Evolutionary conservation across 2,113 vertebrate genomes (phyloP), one percentile per base, ranked within the genome.

Genomic region (Heterocephalus glaber): DNA sequence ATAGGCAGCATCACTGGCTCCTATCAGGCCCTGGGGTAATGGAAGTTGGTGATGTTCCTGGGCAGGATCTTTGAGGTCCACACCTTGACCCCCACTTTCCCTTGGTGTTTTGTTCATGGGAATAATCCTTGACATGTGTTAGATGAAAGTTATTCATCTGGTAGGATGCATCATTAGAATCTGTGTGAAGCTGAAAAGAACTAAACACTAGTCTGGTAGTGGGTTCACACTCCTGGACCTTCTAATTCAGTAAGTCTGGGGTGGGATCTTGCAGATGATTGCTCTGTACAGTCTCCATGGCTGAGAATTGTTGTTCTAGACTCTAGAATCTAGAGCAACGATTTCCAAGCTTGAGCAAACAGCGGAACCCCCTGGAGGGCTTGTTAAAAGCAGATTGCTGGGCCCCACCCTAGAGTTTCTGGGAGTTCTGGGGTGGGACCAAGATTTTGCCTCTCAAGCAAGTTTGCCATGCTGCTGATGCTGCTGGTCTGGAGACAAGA

Each of bases 381-480:
- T 97, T 58, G 60, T 97, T 90, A 97, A 97, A 96, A 66, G 19
- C 76, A 60, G 80, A 61, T 72, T 65, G 54, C 94, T 92, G 60
- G 76, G 92, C 47, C 79, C 92, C 96, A 92, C 96, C 94, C 95
- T 70, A 11, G 58, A 90, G 76, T 95, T 95, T 96, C 96, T 95
- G 90, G 85, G 92, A 97, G 70, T 79, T 92, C 85, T 84, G 30
- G 89, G 89, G 81, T 77, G 76, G 68, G 79, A 95, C 84, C 38
- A 81, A 41, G 44, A 58, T 86, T 66, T 16, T 58, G 68, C 60
- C 38, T 95, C 89, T 97, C 94, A 49, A 95, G 90, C 60, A 95
- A 90, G 54, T 95, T 96, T 90, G 70, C 80, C 56, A 49, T 49
- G 61, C 70, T 41, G 86, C 49, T 52, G 66, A 80, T 74, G 52